Evolutionary conservation across 92 coral and sea anemone genomes (phyloP), one percentile per base, ranked within the genome.

Genomic region (Nematostella vectensis): DNA sequence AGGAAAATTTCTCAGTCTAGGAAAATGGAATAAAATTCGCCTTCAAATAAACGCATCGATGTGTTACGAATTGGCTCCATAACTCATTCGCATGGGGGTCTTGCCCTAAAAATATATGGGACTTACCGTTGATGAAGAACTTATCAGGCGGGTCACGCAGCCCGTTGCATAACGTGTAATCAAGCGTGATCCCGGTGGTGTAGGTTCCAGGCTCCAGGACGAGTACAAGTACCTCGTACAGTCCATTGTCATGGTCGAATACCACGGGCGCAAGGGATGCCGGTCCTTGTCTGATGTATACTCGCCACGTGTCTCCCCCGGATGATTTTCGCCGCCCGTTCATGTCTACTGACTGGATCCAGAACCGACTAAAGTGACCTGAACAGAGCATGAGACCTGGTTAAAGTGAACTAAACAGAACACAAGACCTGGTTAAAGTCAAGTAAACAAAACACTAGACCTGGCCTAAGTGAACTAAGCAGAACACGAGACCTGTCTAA

Each of bases 291-390:
- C 86, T 78, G n/a, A 87, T 59, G 53, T 70, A 62, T 1, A 87
- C 71, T 56, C 81, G 61, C 96, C 96, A 87, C 4, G 89, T 71
- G 62, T 82, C 96, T 0, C 96, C 96, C 29, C 96, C 96, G 52
- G 55, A 54, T 17, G 40, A 68, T 61, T 87, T 87, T 30, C 11
- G 28, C 1, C 44, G 20, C 15, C 87, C 87, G 38, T 70, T 51
- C 36, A 21, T 31, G 45, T 79, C 75, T 17, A 79, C 87, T 3
- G 94, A 79, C 45, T 83, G 94, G 29, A 83, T 83, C 43, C 73
- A 74, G 54, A 83, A 79, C 27, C 82, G 86, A 51, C 94, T 83
- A 19, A 83, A 79, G 2, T 74, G 68, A 23, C 94, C 94, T 83
- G 54, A 0, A 57, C 31, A 50, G n/a, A n/a, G n/a, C n/a, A n/a